These are phyloP conservation scores for Calameuta filiformis DNA, from an alignment of 2,888 invertebrate genomes.

Conservation along the genomic window DNA sequence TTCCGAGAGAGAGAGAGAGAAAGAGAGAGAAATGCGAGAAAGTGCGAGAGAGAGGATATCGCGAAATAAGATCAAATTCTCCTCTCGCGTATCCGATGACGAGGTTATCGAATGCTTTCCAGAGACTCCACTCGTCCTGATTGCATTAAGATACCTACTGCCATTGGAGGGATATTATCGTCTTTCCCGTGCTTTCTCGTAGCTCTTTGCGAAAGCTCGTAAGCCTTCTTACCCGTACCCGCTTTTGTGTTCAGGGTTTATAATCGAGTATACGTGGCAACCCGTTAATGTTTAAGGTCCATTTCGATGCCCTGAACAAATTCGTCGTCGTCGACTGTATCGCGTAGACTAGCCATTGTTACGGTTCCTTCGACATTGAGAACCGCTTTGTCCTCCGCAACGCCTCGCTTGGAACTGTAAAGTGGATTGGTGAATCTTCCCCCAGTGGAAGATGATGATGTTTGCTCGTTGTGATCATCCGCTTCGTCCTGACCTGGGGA, in stretches of 20 bases:
- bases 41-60: not conserved
- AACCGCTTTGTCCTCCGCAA: conserved; percentile 5
- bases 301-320: conserved; percentile 40
- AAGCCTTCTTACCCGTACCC: not conserved
- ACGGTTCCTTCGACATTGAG: conserved; percentile 41
- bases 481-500: not conserved
- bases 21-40: too few species aligned
- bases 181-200: not conserved
- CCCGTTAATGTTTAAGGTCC: conserved; percentile 29
- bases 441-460: conserved; percentile 24
- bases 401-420: conserved; percentile 48
- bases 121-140: not conserved
- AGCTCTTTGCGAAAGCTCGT: not conserved
- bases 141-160: not conserved
- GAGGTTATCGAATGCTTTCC: not conserved
- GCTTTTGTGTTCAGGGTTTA: not conserved
- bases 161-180: not conserved
- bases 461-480: conserved; percentile 16
- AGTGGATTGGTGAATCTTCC: conserved; percentile 60
- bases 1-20: too few species aligned
- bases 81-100: not conserved
- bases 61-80: conserved; percentile 1
- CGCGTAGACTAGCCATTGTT: conserved; percentile 43
- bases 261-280: not conserved
- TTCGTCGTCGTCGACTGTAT: conserved; percentile 29